Conservation (phyloP, 2,113 vertebrate species). For the Triplophysa rosa region DNA sequence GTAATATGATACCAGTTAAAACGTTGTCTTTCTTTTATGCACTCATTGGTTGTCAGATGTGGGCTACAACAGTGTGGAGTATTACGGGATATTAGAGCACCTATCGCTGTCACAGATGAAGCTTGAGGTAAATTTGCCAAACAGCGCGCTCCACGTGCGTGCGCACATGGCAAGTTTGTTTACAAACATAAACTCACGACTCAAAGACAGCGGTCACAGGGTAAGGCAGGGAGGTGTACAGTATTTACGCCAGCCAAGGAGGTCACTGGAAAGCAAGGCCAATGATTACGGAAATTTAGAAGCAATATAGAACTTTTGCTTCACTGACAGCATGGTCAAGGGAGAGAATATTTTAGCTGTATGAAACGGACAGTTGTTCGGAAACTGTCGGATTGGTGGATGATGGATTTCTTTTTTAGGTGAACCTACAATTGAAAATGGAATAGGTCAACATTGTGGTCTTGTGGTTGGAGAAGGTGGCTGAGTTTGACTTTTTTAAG, state of each 20-base stretch:
- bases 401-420: no score
- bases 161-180: slow-evolving; percentile 78
- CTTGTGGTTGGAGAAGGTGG: background rate
- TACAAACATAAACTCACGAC: slow-evolving; percentile 79
- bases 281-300: slow-evolving; percentile 1
- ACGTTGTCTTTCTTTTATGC: background rate
- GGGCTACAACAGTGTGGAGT: background rate
- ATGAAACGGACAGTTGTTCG: background rate
- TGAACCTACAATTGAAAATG: no score
- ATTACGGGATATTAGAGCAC: background rate
- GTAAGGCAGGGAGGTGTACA: background rate
- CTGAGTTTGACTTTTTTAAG: background rate
- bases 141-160: slow-evolving; percentile 63
- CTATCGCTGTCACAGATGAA: background rate
- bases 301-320: background rate
- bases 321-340: background rate
- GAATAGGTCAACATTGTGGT: no score
- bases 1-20: background rate
- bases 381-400: background rate
- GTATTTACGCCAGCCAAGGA: background rate
- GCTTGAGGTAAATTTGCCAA: background rate
- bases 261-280: background rate
- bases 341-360: background rate
- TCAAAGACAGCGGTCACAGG: slow-evolving; percentile 55
- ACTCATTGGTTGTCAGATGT: background rate